Evolutionary conservation across 2,888 invertebrate genomes (phyloP).

Genomic region (Myopa testacea): DNA sequence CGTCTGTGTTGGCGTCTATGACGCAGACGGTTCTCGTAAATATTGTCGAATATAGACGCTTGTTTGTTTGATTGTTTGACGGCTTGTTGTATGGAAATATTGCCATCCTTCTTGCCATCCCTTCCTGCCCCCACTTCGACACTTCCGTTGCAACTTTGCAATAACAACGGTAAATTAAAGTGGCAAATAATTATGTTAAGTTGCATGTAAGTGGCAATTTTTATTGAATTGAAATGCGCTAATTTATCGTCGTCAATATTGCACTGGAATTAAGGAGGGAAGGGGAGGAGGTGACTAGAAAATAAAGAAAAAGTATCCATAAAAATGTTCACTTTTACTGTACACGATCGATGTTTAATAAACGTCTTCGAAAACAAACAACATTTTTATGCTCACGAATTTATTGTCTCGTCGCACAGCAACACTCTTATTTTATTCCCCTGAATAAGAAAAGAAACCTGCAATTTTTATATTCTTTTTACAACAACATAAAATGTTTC

Average conservation of each 20-base stretch:
- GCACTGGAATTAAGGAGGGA: background rate
- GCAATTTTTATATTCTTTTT: conserved; percentile 22
- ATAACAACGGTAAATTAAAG: conserved; percentile 51
- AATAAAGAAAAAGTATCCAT: background rate
- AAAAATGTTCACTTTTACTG: background rate
- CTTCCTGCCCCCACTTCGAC: background rate
- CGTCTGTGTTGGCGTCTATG: background rate
- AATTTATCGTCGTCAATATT: conserved; percentile 50
- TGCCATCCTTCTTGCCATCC: conserved; percentile 17
- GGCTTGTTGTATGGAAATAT: no score
- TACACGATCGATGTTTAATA: conserved; percentile 4
- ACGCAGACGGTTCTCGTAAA: background rate
- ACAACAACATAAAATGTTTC: conserved; percentile 21
- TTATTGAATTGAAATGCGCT: conserved; percentile 47
- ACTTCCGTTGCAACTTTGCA: conserved; percentile 42
- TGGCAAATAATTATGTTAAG: conserved; percentile 62
- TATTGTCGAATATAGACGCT: background rate
- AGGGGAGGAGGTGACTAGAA: background rate
- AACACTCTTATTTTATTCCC: background rate
- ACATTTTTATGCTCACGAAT: background rate
- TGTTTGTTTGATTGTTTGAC: no score
- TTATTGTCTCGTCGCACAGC: conserved; percentile 20
- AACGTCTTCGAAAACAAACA: conserved; percentile 7
- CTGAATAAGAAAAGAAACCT: no score
- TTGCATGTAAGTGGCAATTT: conserved; percentile 56